Base-by-base conservation (phyloP, 1,140 invertebrate species). In the Battus philenor region DNA sequence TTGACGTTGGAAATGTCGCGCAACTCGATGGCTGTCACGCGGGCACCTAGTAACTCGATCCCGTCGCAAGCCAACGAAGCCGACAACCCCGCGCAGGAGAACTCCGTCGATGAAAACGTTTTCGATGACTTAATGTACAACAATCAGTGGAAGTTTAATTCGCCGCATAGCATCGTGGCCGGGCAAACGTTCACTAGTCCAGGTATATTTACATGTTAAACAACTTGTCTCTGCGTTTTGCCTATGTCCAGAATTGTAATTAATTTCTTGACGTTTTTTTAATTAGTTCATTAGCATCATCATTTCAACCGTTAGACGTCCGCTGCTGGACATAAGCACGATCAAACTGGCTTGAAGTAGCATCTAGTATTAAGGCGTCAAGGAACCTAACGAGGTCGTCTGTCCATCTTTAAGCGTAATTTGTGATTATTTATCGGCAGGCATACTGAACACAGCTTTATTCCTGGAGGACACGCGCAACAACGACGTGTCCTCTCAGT, bases 1-100 rank as follows among this genome's bases (percentile, higher is more conserved):
- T 71, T 94, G 38, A 88, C 90, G 2, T 86, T 93, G 44, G 93
- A 94, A 79, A 90, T 93, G 66, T 91, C 92, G 0, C 87, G 91
- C 27, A 92, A 91, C 76, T 89, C 90, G 1, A 74, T 89, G 8
- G 73, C 87, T 16, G 87, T 87, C 43, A 87, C 83, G 2, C 80
- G 86, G 48, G 83, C 62, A 13, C 62, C 71, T 6, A 74, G 44
- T 39, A 47, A 41, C 18, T 50, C 67, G 1, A 47, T 29, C 7
- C 32, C 47, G 7, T 47, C 64, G 22, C 62, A 55, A 12, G 50
- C 22, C 36, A 38, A 31, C 44, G 59, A 59, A 8, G 31, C 50
- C 10, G 70, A 68, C 47, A 62, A 73, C 54, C 59, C 73, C 3
- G 17, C 65, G 15, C 71, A 76, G 52, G 72, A 77, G 53, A 76